These are phyloP conservation scores for Hydropsyche tenuis DNA, from an alignment of 1,140 invertebrate genomes.

Conservation along the genomic window DNA sequence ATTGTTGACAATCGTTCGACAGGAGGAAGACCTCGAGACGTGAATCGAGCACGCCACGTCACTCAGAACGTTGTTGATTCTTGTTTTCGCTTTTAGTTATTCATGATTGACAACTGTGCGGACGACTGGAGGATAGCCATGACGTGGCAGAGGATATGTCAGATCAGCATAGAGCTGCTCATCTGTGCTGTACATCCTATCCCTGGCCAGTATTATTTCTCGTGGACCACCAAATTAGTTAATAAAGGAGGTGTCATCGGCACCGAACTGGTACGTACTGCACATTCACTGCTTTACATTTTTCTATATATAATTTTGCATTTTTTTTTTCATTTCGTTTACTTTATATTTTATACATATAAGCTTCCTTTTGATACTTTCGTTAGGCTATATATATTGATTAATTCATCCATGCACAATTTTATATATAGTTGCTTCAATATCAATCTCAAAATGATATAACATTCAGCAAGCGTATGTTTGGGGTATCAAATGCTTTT, in stretches of 20 bases:
- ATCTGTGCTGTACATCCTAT: conserved; percentile 98
- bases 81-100: conserved; percentile 75
- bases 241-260: conserved; percentile 85
- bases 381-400: not conserved
- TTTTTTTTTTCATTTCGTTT: not conserved
- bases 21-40: too few relatives aligned
- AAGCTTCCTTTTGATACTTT: not conserved
- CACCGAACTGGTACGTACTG: conserved; percentile 62
- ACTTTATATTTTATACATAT: not conserved
- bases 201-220: conserved; percentile 94
- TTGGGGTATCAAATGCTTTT: conserved; percentile 8
- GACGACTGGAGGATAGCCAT: conserved; percentile 99
- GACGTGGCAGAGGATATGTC: conserved; percentile 94
- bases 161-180: conserved; percentile 90
- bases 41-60: too few relatives aligned
- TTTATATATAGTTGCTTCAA: conserved; percentile 1
- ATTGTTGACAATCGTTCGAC: too few relatives aligned
- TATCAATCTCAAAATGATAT: conserved; percentile 2
- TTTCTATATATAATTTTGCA: not conserved
- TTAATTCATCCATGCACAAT: conserved; percentile 13
- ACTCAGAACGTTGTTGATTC: too few relatives aligned
- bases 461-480: conserved; percentile 9
- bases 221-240: conserved; percentile 94
- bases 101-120: conserved; percentile 99
- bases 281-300: not conserved